Evolutionary conservation across 64 coral and sea anemone species (phyloP).

Genomic region (Montipora sp.): DNA sequence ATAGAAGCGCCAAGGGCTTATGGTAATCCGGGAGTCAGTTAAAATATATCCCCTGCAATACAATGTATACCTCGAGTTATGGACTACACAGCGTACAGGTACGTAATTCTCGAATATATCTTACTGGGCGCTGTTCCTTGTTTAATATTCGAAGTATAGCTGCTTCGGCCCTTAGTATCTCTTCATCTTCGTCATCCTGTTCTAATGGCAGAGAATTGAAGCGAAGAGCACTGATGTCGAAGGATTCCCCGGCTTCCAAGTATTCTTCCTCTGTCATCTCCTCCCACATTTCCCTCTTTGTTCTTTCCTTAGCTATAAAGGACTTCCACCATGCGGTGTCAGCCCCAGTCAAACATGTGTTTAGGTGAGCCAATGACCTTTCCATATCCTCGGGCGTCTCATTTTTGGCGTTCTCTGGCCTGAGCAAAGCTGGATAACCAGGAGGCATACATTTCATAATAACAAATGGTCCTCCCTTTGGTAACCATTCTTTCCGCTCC

Average conservation of each 20-base stretch:
- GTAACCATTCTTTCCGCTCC: not conserved
- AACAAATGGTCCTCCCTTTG: not conserved
- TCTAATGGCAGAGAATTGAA: not conserved
- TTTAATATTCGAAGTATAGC: not conserved
- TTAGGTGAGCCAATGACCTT: not conserved
- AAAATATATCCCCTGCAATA: not conserved
- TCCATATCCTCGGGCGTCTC: not conserved
- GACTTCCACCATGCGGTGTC: constrained; percentile 7
- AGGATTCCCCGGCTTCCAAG: constrained; percentile 9
- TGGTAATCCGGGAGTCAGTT: not conserved
- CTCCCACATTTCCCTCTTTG: constrained; percentile 7
- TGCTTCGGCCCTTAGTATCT: not conserved
- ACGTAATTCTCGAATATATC: not conserved
- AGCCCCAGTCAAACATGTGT: not conserved
- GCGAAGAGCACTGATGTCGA: not conserved
- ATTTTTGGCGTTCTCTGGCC: not conserved
- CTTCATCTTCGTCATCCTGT: not conserved
- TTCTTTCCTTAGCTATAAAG: not conserved
- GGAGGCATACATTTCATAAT: not conserved
- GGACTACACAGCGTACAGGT: not conserved
- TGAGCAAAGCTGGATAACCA: not conserved
- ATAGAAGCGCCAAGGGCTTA: not conserved
- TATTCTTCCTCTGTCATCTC: constrained; percentile 2
- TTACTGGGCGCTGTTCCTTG: constrained; percentile 1
- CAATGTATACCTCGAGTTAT: not conserved